Conservation (phyloP, 1,140 invertebrate genomes). For the Anastrepha ludens region DNA sequence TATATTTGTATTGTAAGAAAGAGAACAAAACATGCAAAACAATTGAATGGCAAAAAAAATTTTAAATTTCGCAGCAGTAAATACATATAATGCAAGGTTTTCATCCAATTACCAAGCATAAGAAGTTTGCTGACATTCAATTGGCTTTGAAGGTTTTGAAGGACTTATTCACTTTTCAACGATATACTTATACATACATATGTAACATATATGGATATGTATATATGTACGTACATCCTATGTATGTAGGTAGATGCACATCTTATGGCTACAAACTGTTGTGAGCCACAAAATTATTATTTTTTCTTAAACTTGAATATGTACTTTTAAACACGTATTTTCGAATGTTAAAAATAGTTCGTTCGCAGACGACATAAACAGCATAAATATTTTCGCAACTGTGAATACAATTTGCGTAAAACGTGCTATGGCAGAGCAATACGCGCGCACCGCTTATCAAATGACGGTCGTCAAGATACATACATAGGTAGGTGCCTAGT, state of each 20-base stretch:
- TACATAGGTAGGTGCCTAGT: not conserved
- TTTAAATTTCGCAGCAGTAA: not conserved
- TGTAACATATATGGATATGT: not conserved
- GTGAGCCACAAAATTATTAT: not conserved
- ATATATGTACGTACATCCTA: not conserved
- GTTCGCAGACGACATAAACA: slow-evolving; percentile 5
- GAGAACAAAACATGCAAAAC: not conserved
- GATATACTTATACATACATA: not conserved
- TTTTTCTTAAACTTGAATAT: not conserved
- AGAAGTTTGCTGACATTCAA: not conserved
- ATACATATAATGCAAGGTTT: too few species aligned
- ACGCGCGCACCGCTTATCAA: not conserved
- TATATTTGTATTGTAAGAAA: not conserved
- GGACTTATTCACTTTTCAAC: not conserved
- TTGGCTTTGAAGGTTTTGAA: not conserved
- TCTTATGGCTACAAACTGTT: not conserved
- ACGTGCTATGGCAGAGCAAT: not conserved
- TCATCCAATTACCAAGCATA: not conserved
- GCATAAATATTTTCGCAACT: slow-evolving; percentile 20
- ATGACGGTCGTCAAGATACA: not conserved
- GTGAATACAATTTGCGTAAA: slow-evolving; percentile 22
- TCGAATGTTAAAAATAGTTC: not conserved
- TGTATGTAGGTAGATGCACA: not conserved
- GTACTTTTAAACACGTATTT: not conserved
- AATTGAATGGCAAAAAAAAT: not conserved